phyloP scores from a whole-genome alignment of 2,113 vertebrate genomes.

The Cyanoliseus patagonus region DNA sequence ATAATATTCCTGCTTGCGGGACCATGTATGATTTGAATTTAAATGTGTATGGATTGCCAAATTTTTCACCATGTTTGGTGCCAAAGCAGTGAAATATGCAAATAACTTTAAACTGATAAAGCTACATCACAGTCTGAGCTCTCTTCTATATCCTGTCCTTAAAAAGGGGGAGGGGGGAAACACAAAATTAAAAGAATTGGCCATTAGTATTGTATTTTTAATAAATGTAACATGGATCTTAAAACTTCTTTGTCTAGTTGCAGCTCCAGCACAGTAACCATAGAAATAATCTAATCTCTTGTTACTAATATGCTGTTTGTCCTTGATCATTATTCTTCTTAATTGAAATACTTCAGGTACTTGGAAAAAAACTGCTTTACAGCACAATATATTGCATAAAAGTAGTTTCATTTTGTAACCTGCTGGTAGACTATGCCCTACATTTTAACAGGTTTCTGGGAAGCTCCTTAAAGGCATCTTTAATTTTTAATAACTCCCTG shows the following conservation, averaged over 20 bases:
- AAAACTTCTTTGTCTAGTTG: not conserved
- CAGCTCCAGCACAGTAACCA: conserved; percentile 10
- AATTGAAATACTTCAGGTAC: conserved; percentile 41
- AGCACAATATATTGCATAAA: not conserved
- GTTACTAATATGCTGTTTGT: not conserved
- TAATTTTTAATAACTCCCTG: conserved; percentile 57
- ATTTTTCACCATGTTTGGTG: not conserved
- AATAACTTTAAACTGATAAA: not conserved
- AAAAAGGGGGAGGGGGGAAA: not conserved
- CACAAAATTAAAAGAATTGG: not conserved
- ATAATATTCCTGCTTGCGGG: not conserved
- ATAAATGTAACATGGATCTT: not conserved
- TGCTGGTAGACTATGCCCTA: conserved; percentile 40
- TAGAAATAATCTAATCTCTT: conserved; percentile 23
- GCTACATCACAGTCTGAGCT: fast-evolving
- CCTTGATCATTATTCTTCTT: conserved; percentile 43
- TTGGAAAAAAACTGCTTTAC: not conserved
- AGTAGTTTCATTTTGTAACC: conserved; percentile 19
- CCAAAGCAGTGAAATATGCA: not conserved
- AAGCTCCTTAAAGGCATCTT: conserved; percentile 58
- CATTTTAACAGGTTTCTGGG: conserved; percentile 34
- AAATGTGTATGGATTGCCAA: not conserved
- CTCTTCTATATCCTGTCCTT: not conserved
- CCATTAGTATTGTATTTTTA: not conserved
- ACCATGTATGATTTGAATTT: not conserved